Base-by-base conservation (phyloP, 2,113 vertebrate species). In the Chitala chitala region DNA sequence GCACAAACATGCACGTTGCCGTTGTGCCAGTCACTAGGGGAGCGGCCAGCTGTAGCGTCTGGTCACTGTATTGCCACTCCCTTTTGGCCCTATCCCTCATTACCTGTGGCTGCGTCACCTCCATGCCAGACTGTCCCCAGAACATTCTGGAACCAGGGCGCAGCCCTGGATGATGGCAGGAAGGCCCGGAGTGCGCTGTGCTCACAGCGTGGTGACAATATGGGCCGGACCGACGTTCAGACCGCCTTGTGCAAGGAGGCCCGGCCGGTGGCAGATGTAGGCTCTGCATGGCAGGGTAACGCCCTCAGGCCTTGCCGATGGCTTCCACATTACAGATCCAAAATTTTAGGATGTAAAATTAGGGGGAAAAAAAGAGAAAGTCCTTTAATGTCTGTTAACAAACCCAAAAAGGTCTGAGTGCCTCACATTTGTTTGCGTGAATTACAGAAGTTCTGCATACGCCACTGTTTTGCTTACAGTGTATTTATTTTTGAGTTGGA, bases 11-110 rank as follows among this genome's bases (percentile, higher is more conserved):
- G 54, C 22, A 22, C 6, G 29, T 51, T 53, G 26, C 46, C 29
- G 48, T 26, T 15, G 26, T 69, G 68, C 68, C 68, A 69, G 46
- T 26, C 20, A 48, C 48, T 68, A 42, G 64, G 24, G 64, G 64
- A 48, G 64, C 46, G 64, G 44, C 64, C 64, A 48, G 64, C 40
- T 68, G 64, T 68, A 68, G 26, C 42, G 44, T 38, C 64, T 68
- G 64, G 42, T 42, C 29, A 46, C 42, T 2, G 64, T 48, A 42
- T 1, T 42, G 29, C 1, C 12, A 24, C 64, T 48, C 4, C 64
- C 40, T 5, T 38, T 38, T 9, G 3, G 10, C n/a, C 40, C 38
- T 10, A 38, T 12, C 13, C 4, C 22, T 22, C 40, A 15, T 68
- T 42, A 68, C 64, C 42, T 46, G 24, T 40, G 22, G 64, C 24